Base-by-base conservation (phyloP, 2,888 invertebrate genomes). In the Cloeon dipterum region DNA sequence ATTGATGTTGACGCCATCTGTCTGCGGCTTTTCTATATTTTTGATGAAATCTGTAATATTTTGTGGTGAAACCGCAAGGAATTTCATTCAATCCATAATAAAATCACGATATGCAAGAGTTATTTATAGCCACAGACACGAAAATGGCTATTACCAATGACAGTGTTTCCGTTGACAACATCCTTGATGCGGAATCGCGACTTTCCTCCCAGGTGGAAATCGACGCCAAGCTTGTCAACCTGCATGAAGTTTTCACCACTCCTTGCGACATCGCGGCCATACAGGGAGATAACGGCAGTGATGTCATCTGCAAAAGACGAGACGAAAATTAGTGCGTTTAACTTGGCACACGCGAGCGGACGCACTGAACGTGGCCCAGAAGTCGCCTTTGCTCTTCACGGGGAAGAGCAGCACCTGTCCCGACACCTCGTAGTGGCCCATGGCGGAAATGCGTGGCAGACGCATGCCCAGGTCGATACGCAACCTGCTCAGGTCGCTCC, bases 351-450 rank as follows among this genome's bases (percentile, higher is more conserved):
- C n/a, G n/a, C n/a, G n/a, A n/a, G n/a, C n/a, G n/a, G 44, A 60
- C 68, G 69, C 58, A 78, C 79, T 64, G 48, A 79, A 78, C 36
- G 71, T 65, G 10, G 78, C 77, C 77, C 76, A 77, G 54, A 81
- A 82, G 47, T 79, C 72, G 17, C 81, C 81, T 47, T 71, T 69
- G 4, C 78, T 77, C 42, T 77, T 63, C 13, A 82, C 76, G 0
- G 79, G 79, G 50, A 81, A 74, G 14, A 79, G 61, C 14, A 82
- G 58, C 21, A 81, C 74, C 48, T 78, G 77, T 16, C 81, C 79
- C 2, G 66, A 67, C 0, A 79, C 75, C 47, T 79, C 77, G 52
- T 81, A 81, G 43, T 65, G 68, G 29, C 81, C 81, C 3, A 70
- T 67, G 39, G 75, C 68, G 52, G 78, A 76, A 40, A 79, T 71